These are phyloP conservation scores for Lochmaea crataegi DNA, from an alignment of 2,888 invertebrate genomes.

Conservation along the genomic window DNA sequence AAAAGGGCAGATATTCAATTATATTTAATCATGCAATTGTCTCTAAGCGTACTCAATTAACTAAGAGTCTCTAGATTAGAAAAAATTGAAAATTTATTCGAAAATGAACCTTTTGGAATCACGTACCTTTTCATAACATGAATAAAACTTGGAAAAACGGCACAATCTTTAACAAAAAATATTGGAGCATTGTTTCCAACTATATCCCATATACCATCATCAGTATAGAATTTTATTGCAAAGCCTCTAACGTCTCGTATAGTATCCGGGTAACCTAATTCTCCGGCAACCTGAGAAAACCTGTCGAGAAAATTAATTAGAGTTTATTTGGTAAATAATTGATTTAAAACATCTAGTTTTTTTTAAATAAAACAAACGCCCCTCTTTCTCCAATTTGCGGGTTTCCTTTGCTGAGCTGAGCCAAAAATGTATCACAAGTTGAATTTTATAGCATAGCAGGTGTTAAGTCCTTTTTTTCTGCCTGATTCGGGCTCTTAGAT, in stretches of 20 bases:
- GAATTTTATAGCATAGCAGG: too few species aligned
- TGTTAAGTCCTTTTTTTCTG: too few species aligned
- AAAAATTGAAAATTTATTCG: not conserved
- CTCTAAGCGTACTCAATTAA: too few species aligned
- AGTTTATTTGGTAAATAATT: not conserved
- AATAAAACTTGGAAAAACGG: conserved; percentile 93
- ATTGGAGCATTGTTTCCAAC: conserved; percentile 94
- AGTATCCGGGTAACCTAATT: conserved; percentile 91
- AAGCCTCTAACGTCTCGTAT: conserved; percentile 92
- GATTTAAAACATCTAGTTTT: too few species aligned
- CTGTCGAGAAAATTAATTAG: conserved; percentile 36
- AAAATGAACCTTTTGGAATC: not conserved
- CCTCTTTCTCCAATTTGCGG: too few species aligned
- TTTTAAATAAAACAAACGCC: too few species aligned
- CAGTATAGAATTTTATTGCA: conserved; percentile 93
- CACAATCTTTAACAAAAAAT: conserved; percentile 91
- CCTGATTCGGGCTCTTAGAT: too few species aligned
- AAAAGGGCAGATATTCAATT: too few species aligned
- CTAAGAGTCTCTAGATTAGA: too few species aligned
- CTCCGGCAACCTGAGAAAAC: conserved; percentile 89
- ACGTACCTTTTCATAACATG: conserved; percentile 89
- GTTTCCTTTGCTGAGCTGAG: too few species aligned
- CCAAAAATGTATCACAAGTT: too few species aligned
- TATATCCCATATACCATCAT: conserved; percentile 93
- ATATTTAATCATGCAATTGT: too few species aligned